Percentiles rank a stretch among this genome's conserved stretches.
Evolutionary conservation across 2,113 vertebrate species (phyloP).

Genomic region (Rhinoderma darwinii): DNA sequence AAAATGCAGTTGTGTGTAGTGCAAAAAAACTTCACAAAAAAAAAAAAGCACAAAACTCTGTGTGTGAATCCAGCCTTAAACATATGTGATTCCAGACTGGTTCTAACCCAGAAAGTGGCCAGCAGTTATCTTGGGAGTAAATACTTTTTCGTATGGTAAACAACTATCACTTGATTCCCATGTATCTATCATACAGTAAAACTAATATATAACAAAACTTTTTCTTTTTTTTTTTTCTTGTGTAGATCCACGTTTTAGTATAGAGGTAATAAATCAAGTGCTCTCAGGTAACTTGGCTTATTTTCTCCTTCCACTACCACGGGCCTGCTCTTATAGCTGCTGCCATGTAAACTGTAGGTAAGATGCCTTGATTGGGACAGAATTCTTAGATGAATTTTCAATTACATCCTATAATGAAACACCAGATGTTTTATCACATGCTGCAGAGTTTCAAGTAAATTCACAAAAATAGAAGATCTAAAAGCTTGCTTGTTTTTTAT

Average conservation of each 20-base stretch:
- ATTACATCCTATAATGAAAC: constrained; percentile 41
- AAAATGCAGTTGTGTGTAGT: no score
- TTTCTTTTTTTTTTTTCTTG: background rate
- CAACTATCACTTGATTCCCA: background rate
- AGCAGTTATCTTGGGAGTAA: background rate
- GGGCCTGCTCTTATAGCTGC: background rate
- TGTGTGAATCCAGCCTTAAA: no score
- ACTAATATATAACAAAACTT: background rate
- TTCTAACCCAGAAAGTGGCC: background rate
- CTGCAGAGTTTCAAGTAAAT: constrained; percentile 17
- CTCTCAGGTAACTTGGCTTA: constrained; percentile 11
- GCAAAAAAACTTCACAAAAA: no score
- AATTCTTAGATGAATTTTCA: constrained; percentile 37
- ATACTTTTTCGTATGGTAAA: background rate
- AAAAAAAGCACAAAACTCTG: no score
- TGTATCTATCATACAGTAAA: background rate
- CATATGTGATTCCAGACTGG: background rate
- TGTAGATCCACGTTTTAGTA: background rate
- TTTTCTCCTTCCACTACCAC: background rate
- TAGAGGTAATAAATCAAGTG: background rate
- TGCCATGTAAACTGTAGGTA: constrained; percentile 39
- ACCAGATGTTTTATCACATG: constrained; percentile 55
- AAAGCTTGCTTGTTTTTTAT: constrained; percentile 25
- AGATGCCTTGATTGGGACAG: constrained; percentile 56
- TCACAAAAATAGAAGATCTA: constrained; percentile 36